phyloP scores from a whole-genome alignment of 2,113 vertebrate species.

The Sylvilagus bachmani region DNA sequence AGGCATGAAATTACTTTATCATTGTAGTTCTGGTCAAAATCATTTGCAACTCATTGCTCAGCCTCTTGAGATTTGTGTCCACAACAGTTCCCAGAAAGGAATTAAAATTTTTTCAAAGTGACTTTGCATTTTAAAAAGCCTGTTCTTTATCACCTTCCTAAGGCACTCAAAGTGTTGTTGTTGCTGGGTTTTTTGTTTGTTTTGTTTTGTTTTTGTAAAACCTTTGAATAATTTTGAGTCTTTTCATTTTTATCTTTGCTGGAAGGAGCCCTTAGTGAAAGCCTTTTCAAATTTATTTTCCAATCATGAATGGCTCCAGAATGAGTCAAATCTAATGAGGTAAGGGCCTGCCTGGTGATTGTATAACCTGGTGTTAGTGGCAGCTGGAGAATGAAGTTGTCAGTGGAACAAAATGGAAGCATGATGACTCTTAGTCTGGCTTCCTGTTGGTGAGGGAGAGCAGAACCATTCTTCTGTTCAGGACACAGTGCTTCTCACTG shows the following conservation, averaged over 20 bases:
- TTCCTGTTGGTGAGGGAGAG: too few species aligned
- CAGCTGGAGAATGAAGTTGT: neutral
- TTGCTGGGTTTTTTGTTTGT: neutral
- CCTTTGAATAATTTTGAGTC: constrained; percentile 31
- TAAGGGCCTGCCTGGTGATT: constrained; percentile 79
- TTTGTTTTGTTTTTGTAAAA: constrained; percentile 11
- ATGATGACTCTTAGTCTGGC: neutral
- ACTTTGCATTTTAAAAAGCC: neutral
- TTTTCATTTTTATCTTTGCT: constrained; percentile 38
- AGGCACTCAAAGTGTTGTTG: neutral
- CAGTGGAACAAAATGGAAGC: neutral
- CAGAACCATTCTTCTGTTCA: accelerated
- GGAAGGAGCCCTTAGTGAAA: constrained; percentile 43
- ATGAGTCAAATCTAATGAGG: constrained; percentile 54
- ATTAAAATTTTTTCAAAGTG: neutral
- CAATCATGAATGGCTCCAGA: constrained; percentile 79
- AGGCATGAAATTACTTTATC: constrained; percentile 29
- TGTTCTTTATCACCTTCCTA: neutral
- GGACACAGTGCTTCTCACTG: accelerated
- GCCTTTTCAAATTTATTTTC: constrained; percentile 48
- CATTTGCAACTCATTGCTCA: constrained; percentile 14
- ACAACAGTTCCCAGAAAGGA: constrained; percentile 36
- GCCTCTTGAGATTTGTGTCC: neutral
- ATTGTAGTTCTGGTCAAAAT: neutral
- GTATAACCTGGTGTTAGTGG: constrained; percentile 31